phyloP scores from a whole-genome alignment of 1,140 invertebrate genomes.

The Mercenaria mercenaria region DNA sequence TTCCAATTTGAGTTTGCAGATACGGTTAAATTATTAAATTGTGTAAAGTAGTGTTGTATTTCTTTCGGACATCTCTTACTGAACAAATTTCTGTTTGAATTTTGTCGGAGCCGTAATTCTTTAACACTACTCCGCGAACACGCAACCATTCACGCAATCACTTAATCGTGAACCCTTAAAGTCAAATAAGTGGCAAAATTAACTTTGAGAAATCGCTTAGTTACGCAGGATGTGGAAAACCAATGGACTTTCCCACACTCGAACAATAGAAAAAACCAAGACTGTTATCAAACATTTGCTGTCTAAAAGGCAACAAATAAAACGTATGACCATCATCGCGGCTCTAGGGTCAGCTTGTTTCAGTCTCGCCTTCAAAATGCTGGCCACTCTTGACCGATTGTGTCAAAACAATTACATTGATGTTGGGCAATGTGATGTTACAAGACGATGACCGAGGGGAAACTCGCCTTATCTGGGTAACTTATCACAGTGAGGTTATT shows the following conservation, averaged over 20 bases:
- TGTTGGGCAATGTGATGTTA: conserved; percentile 46
- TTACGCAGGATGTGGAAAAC: conserved; percentile 52
- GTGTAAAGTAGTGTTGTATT: too few relatives aligned
- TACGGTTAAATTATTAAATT: too few relatives aligned
- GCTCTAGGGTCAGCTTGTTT: conserved; percentile 21
- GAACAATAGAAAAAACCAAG: conserved; percentile 10
- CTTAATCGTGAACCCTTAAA: background rate
- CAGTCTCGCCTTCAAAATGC: conserved; percentile 9
- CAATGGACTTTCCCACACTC: conserved; percentile 53
- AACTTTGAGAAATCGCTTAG: conserved; percentile 42
- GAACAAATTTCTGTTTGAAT: background rate
- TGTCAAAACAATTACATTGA: conserved; percentile 60
- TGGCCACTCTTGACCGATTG: conserved; percentile 35
- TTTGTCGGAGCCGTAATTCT: background rate
- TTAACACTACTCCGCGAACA: background rate
- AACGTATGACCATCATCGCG: background rate
- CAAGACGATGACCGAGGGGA: background rate
- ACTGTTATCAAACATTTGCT: conserved; percentile 41
- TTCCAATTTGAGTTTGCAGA: too few relatives aligned
- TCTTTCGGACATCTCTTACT: background rate
- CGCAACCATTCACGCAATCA: conserved; percentile 5
- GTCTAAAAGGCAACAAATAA: conserved; percentile 1
- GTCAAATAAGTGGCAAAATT: conserved; percentile 43
- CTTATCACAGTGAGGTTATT: conserved; percentile 29
- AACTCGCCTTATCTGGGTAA: conserved; percentile 31